A percentile compares a stretch with the other conserved stretches of the same genome.
Conservation (phyloP, 2,113 vertebrate species). For the Callospermophilus lateralis region DNA sequence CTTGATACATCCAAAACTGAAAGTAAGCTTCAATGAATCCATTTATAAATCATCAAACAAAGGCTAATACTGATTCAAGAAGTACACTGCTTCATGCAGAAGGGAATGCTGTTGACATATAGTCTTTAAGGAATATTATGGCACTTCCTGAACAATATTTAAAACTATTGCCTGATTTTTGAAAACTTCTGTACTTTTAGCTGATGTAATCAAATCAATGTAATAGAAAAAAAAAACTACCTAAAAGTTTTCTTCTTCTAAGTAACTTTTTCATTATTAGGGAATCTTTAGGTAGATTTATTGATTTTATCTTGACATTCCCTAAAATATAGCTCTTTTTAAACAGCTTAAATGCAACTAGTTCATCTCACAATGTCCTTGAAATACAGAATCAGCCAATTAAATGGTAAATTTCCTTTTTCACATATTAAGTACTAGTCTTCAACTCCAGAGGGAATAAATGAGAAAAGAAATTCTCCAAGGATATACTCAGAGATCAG, state of each 20-base stretch:
- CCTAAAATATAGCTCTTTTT: slow-evolving; percentile 49
- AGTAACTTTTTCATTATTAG: slow-evolving; percentile 9
- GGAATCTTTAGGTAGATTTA: slow-evolving; percentile 44
- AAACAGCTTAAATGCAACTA: neutral
- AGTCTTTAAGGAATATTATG: slow-evolving; percentile 40
- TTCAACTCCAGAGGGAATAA: slow-evolving; percentile 21
- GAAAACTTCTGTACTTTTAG: slow-evolving; percentile 54
- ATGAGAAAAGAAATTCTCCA: neutral
- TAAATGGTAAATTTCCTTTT: neutral
- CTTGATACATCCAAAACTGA: slow-evolving; percentile 64
- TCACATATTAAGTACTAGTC: neutral
- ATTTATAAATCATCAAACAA: slow-evolving; percentile 65
- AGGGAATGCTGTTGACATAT: neutral
- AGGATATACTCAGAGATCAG: neutral
- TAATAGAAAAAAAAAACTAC: slow-evolving; percentile 21
- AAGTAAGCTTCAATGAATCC: slow-evolving; percentile 37
- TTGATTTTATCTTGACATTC: slow-evolving; percentile 16
- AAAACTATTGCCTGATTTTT: slow-evolving; percentile 30
- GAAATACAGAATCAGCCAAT: slow-evolving; percentile 34
- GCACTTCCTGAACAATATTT: slow-evolving; percentile 59
- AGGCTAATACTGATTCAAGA: slow-evolving; percentile 3
- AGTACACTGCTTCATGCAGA: neutral
- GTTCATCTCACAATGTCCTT: neutral
- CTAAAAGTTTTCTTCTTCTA: neutral
- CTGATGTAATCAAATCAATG: slow-evolving; percentile 13